These are phyloP conservation scores for Epirrhoe tristata DNA, from an alignment of 2,888 invertebrate species.

Conservation along the genomic window DNA sequence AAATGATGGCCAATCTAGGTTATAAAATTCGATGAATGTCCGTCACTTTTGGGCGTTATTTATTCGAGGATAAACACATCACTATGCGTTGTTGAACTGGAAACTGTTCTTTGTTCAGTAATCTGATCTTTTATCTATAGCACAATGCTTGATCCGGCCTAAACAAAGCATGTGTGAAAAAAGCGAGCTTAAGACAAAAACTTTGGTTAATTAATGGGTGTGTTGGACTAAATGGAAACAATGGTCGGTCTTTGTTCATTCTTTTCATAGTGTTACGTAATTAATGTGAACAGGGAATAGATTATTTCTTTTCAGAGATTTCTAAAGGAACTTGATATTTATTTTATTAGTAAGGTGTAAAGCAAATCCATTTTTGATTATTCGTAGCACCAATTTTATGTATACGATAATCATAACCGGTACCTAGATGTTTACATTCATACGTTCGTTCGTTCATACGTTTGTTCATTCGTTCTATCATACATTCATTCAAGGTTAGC, in stretches of 20 bases:
- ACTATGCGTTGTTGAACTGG: slow-evolving; percentile 9
- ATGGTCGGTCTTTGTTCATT: slow-evolving; percentile 16
- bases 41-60: not conserved
- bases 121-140: slow-evolving; percentile 31
- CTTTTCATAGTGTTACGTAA: slow-evolving; percentile 1
- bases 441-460: too few relatives aligned
- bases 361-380: too few relatives aligned
- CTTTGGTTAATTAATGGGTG: slow-evolving; percentile 25
- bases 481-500: too few relatives aligned
- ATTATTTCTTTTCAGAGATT: not conserved
- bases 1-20: too few relatives aligned
- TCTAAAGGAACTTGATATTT: not conserved
- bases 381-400: too few relatives aligned
- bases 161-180: slow-evolving; percentile 26
- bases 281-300: not conserved
- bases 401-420: too few relatives aligned
- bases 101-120: slow-evolving; percentile 25
- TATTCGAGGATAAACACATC: slow-evolving; percentile 3
- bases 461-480: too few relatives aligned
- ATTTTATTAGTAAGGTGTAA: too few relatives aligned
- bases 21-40: too few relatives aligned
- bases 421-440: too few relatives aligned
- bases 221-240: slow-evolving; percentile 19
- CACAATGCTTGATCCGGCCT: slow-evolving; percentile 29
- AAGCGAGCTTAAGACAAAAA: slow-evolving; percentile 16